Evolutionary conservation across 2,797 vertebrate genomes (phyloP), one percentile per base, ranked within the genome.

Genomic region (Trachurus trachurus): DNA sequence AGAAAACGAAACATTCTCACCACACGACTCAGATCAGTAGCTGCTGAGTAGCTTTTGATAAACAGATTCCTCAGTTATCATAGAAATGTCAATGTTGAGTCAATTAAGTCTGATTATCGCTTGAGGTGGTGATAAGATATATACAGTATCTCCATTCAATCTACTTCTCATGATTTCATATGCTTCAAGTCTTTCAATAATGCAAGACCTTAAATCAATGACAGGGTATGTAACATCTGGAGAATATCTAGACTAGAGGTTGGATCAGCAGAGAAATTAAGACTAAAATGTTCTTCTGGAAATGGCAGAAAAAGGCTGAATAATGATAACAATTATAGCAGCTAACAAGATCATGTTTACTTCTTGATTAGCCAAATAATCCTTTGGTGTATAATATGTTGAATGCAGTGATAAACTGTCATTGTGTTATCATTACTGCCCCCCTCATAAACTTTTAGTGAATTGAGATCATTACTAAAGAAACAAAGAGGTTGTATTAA

Each of bases 1-100:
- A 22, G 9, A 10, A 79, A 61, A 64, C 3, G 42, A 40, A 45
- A 56, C 22, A 70, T 13, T 58, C 37, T 40, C 21, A n/a, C 44
- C 57, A 50, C 26, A 15, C n/a, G 12, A 13, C 22, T 21, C 5
- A 11, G 39, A 40, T 40, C 10, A 40, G 39, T 11, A 9, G 39
- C 39, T 40, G 10, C 12, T 49, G 31, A 56, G 22, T 34, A 34
- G 47, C 15, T 56, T 50, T 50, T 47, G 10, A 9, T 9, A 22
- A 16, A 19, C 10, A 42, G n/a, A 22, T 42, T 21, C n/a, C 9
- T 26, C 1, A 10, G 29, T 40, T 40, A 6, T 29, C 65, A 61
- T 26, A 6, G 12, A 69, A 29, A 29, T 69, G 3, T 67, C 0
- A 29, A 12, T 56, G 19, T 60, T 50, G 2, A 9, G 21, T 58